Conservation (phyloP, 2,113 vertebrate species). For the Ibidorhyncha struthersii region DNA sequence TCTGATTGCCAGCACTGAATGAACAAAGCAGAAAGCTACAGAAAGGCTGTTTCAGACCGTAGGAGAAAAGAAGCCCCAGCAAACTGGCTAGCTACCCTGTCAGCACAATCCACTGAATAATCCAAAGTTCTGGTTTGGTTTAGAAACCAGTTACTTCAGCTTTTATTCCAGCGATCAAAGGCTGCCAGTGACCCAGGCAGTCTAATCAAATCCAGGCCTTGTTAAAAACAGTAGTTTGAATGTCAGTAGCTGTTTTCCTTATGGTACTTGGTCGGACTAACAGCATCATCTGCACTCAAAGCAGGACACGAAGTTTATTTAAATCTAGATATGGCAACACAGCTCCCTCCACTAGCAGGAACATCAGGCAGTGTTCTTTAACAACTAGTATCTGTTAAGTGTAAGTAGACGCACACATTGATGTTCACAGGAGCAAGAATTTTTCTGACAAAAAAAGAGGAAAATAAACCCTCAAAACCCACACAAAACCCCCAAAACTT, state of each 20-base stretch:
- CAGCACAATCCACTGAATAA: neutral
- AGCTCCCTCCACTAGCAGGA: neutral
- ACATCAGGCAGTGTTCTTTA: neutral
- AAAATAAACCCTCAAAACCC: neutral
- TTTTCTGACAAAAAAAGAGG: neutral
- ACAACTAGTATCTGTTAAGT: neutral
- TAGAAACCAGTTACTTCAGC: slow-evolving; percentile 37
- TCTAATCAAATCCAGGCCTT: slow-evolving; percentile 15
- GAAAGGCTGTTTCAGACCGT: neutral
- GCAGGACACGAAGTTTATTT: neutral
- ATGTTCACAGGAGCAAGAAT: neutral
- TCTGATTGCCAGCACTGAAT: neutral
- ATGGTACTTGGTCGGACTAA: neutral
- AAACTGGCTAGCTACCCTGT: neutral
- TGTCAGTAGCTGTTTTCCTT: neutral
- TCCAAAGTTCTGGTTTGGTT: slow-evolving; percentile 19
- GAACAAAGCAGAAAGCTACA: neutral
- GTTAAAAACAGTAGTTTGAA: slow-evolving; percentile 12
- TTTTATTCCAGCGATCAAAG: slow-evolving; percentile 19
- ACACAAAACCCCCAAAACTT: neutral
- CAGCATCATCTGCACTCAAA: neutral
- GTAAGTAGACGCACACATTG: neutral
- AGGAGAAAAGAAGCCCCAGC: neutral
- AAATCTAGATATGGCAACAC: neutral
- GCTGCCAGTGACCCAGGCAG: slow-evolving; percentile 16